These are phyloP conservation scores for Pyrgus malvae DNA, from an alignment of 2,888 invertebrate species.

Conservation along the genomic window DNA sequence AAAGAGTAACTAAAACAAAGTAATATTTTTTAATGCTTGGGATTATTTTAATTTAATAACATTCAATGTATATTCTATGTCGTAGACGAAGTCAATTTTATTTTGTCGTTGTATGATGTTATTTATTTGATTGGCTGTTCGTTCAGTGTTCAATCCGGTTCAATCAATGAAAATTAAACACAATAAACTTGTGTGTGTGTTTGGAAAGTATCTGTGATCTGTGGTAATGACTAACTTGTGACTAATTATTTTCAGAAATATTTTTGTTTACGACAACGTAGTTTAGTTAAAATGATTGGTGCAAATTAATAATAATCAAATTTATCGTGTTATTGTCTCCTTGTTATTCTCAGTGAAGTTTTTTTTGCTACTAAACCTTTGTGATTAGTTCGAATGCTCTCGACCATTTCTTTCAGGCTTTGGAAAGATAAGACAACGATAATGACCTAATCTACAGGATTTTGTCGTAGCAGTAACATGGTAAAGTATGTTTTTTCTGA, in stretches of 20 bases:
- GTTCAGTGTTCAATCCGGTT: too few relatives aligned
- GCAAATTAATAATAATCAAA: constrained; percentile 21
- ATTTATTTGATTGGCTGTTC: too few relatives aligned
- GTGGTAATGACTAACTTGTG: constrained; percentile 41
- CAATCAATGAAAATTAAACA: too few relatives aligned
- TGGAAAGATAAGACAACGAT: constrained; percentile 61
- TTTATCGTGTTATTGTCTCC: constrained; percentile 5
- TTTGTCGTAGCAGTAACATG: constrained; percentile 35
- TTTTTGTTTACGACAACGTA: constrained; percentile 40
- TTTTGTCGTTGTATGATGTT: too few relatives aligned
- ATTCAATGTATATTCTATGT: too few relatives aligned
- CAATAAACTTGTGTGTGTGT: not conserved
- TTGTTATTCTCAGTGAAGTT: constrained; percentile 6
- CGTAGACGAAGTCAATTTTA: too few relatives aligned
- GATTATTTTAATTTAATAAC: too few relatives aligned
- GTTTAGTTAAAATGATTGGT: constrained; percentile 34
- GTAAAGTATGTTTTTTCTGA: constrained; percentile 5
- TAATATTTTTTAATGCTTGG: too few relatives aligned
- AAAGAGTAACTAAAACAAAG: too few relatives aligned
- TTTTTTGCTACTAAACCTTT: constrained; percentile 39
- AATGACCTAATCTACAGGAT: constrained; percentile 63
- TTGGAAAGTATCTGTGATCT: constrained; percentile 18
- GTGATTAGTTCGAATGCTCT: constrained; percentile 48
- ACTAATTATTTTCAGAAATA: constrained; percentile 39
- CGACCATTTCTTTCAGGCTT: constrained; percentile 62